Base-by-base conservation (phyloP, 2,113 vertebrate genomes). In the Mystacornis crossleyi region DNA sequence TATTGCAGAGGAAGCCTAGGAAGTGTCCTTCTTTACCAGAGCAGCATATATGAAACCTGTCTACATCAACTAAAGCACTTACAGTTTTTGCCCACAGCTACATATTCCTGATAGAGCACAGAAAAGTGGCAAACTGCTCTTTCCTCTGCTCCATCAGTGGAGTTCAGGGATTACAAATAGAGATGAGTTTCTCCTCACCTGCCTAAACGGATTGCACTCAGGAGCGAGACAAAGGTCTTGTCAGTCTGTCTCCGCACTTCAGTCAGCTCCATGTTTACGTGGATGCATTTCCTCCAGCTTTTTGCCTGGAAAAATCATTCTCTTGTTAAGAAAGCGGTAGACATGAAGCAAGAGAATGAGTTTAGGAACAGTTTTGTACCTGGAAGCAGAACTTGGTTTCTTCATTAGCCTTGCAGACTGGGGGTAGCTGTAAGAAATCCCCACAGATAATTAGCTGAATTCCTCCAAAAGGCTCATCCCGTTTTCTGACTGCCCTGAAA, bases 351-450 rank as follows among this genome's bases (percentile, higher is more conserved):
- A 4, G 8, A 75, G 25, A 33, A 55, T 8, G 26, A 66, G 11
- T 55, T 79, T 17, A 84, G 19, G 21, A 54, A 29, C 14, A 34
- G 8, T 47, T 88, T 69, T 73, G 61, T 93, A 99, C 99, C 99
- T 99, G 99, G 89, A 99, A 99, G 91, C 99, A 99, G 97, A 99
- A 99, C 36, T 81, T 98, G 10, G 98, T 97, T 69, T 98, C 98
- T 85, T 98, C 99, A 21, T 98, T 98, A 62, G 98, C 98, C 80
- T 98, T 99, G 26, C 98, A 97, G 34, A 99, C 98, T 3, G 99
- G 99, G 5, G 99, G 99, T 83, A 99, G 98, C 93, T 99, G 99
- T n/a, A 99, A 98, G 93, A 99, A 99, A 91, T 99, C 99, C 2
- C 99, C 99, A 93, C 99, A 99, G 25, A 99, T 96, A 17, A 99